Percentiles rank a stretch among this genome's conserved stretches.
phyloP scores from a whole-genome alignment of 2,113 vertebrate species.

The Anguilla rostrata region DNA sequence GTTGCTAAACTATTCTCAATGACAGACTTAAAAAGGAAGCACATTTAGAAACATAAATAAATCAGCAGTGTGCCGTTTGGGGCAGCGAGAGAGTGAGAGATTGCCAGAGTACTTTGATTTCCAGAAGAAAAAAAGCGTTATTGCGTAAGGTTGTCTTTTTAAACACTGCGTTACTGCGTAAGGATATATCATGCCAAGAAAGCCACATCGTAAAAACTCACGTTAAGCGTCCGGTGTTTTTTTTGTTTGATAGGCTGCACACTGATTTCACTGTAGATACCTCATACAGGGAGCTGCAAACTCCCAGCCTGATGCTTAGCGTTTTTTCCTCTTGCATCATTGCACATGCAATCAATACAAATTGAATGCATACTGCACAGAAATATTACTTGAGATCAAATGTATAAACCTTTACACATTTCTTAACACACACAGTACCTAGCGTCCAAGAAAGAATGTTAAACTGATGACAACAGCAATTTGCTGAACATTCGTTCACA shows the following conservation, averaged over 20 bases:
- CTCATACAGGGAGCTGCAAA: background rate
- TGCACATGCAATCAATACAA: no score
- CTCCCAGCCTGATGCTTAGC: no score
- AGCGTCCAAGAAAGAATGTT: no score
- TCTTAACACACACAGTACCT: no score
- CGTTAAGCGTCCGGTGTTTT: background rate
- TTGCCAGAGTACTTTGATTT: background rate
- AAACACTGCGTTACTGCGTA: background rate
- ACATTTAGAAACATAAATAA: background rate
- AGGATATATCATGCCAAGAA: no score
- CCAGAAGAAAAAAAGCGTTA: background rate
- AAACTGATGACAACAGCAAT: no score
- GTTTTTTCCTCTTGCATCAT: no score
- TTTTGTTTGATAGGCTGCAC: background rate
- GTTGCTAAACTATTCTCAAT: background rate
- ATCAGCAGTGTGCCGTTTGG: background rate
- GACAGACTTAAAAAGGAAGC: background rate
- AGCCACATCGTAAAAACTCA: background rate
- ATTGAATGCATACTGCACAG: no score
- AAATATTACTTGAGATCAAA: no score
- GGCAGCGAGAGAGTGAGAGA: background rate
- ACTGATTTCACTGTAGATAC: background rate
- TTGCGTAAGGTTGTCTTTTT: background rate
- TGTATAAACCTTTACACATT: no score
- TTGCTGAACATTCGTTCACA: no score